A percentile compares a stretch with the other conserved stretches of the same genome.
These are phyloP conservation scores for Ceratina japonica DNA, from an alignment of 1,140 invertebrate species.

Conservation along the genomic window DNA sequence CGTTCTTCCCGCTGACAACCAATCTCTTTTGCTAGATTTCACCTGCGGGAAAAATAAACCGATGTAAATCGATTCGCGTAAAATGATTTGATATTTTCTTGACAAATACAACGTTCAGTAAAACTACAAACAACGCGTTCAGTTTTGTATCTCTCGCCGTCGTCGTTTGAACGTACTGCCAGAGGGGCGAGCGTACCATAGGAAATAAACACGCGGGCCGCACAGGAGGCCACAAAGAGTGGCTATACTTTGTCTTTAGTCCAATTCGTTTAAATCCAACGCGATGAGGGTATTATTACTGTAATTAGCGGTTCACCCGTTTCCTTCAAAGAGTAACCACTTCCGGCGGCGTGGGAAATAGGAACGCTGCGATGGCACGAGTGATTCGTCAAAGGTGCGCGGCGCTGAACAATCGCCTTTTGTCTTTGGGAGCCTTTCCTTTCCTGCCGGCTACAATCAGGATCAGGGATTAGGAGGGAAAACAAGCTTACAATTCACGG, in stretches of 20 bases:
- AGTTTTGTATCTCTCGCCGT: no score
- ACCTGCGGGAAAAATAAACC: neutral
- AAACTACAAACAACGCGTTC: no score
- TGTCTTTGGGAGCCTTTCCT: conserved; percentile 39
- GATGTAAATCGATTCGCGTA: neutral
- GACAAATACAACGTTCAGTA: no score
- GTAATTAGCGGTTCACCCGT: neutral
- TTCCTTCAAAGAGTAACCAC: neutral
- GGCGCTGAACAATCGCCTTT: conserved; percentile 1
- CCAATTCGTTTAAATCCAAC: neutral
- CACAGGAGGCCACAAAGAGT: no score
- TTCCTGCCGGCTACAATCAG: conserved; percentile 41
- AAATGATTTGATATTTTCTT: no score
- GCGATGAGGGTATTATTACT: neutral
- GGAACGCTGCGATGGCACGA: neutral
- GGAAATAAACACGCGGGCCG: no score
- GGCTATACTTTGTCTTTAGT: neutral
- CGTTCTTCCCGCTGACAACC: neutral
- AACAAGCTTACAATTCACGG: conserved; percentile 90
- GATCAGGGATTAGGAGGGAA: conserved; percentile 39
- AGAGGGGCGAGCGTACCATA: no score
- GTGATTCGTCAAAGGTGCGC: neutral
- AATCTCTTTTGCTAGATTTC: conserved; percentile 16
- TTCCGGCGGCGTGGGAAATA: neutral
- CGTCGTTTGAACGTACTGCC: no score